Conservation (phyloP, 2,113 vertebrate species). For the Saguinus imperator region DNA sequence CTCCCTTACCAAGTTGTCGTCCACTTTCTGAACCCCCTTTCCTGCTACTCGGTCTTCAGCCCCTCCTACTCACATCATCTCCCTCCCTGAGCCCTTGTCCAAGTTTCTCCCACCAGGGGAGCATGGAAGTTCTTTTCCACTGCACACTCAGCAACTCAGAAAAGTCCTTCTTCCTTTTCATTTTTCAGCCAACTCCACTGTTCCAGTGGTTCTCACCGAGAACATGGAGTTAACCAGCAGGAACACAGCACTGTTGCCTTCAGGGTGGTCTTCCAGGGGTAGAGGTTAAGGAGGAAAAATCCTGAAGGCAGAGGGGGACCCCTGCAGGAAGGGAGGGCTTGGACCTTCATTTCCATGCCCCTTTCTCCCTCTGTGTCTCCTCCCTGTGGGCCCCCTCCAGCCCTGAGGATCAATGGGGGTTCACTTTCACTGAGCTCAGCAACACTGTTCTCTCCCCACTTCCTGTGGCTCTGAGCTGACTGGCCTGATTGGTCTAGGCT, state of each 20-base stretch:
- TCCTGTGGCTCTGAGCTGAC: constrained; percentile 15
- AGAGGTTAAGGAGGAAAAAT: neutral
- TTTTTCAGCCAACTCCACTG: neutral
- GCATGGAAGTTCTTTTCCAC: neutral
- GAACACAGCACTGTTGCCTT: accelerated
- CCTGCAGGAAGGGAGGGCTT: neutral
- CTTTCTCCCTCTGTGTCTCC: neutral
- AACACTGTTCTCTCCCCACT: neutral
- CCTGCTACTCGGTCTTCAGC: neutral
- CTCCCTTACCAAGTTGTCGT: no score
- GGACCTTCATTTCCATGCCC: constrained; percentile 22
- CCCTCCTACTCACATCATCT: neutral
- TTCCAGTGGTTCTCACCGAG: neutral
- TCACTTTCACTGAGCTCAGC: constrained; percentile 45
- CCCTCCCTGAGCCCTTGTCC: neutral
- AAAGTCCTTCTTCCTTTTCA: neutral
- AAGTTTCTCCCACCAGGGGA: neutral
- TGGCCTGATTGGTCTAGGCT: neutral
- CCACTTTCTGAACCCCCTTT: neutral
- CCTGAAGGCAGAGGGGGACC: neutral
- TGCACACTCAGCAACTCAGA: constrained; percentile 20
- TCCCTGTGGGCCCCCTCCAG: neutral
- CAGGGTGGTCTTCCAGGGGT: neutral
- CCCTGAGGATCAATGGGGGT: constrained; percentile 49
- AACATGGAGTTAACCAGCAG: neutral